Base-by-base conservation (phyloP, 1,140 invertebrate species). In the Asbolus verrucosus region DNA sequence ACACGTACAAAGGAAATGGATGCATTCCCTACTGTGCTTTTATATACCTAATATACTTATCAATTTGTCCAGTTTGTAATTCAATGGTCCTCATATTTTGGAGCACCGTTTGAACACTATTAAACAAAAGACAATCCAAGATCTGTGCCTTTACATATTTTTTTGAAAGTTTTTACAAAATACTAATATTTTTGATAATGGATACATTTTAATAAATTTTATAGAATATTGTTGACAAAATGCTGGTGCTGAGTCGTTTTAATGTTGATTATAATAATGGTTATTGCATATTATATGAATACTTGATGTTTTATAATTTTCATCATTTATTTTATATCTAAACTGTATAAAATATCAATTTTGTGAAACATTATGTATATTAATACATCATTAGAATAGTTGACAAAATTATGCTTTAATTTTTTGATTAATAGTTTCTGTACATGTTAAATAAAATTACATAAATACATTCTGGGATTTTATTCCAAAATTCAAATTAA, bases 361-460 rank as follows among this genome's bases (percentile, higher is more conserved):
- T 33, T 33, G 27, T 33, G n/a, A 38, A 62, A 27, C 59, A 33
- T n/a, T n/a, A n/a, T 62, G 36, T 38, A 38, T 38, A 62, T 62
- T 62, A 38, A 38, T 36, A 62, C 36, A 16, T 15, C 6, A 62
- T 38, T 38, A 38, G 9, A 33, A 16, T 36, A 36, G 36, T 18
- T 62, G 36, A 62, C 30, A 62, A 62, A 38, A 36, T n/a, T 62
- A 62, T 62, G 59, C 59, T 62, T 62, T 62, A 62, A 62, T 62
- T 62, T n/a, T 62, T 62, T 36, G 59, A 62, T 27, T 2, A 38
- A 62, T 62, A 62, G 16, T 62, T 14, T 62, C 33, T 14, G 30
- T 62, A 62, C 27, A 62, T 62, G 59, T 62, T 62, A 62, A 62
- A 62, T 62, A 62, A 62, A 62, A 54, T 6, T 27, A 54, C 19